Percentiles rank a stretch among this genome's conserved stretches.
Evolutionary conservation across 2,888 invertebrate species (phyloP).

Genomic region (Cremastobaeus sp.): DNA sequence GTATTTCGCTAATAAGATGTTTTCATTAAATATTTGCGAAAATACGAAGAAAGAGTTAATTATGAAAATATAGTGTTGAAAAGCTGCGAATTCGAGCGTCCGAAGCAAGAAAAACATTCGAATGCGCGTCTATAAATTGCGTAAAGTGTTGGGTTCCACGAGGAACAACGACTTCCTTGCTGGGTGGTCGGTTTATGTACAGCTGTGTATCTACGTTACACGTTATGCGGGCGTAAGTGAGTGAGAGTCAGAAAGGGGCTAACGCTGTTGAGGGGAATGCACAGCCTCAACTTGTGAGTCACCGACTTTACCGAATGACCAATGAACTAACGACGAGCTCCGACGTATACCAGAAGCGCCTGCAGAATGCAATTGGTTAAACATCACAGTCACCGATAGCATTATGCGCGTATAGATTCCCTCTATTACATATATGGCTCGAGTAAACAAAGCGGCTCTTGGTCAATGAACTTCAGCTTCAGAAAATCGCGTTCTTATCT

Average conservation of each 20-base stretch:
- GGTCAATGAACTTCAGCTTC: constrained; percentile 57
- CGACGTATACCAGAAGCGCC: constrained; percentile 57
- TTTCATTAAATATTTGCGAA: no score
- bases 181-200: constrained; percentile 60
- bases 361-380: constrained; percentile 56
- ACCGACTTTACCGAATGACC: constrained; percentile 73
- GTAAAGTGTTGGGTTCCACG: constrained; percentile 43
- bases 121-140: constrained; percentile 14
- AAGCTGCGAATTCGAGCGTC: background rate
- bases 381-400: constrained; percentile 55
- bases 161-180: constrained; percentile 47
- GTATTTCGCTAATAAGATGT: no score
- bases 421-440: constrained; percentile 50
- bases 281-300: constrained; percentile 68
- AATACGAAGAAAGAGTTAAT: no score
- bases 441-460: constrained; percentile 57
- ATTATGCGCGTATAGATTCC: constrained; percentile 51
- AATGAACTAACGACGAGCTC: constrained; percentile 67
- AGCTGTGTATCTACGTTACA: constrained; percentile 58
- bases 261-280: constrained; percentile 65
- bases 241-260: constrained; percentile 68
- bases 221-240: constrained; percentile 72
- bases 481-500: constrained; percentile 37
- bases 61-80: no score
- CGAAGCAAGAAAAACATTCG: background rate